These are phyloP conservation scores for Spheniscus humboldti DNA, from an alignment of 2,797 vertebrate genomes.

Conservation along the genomic window DNA sequence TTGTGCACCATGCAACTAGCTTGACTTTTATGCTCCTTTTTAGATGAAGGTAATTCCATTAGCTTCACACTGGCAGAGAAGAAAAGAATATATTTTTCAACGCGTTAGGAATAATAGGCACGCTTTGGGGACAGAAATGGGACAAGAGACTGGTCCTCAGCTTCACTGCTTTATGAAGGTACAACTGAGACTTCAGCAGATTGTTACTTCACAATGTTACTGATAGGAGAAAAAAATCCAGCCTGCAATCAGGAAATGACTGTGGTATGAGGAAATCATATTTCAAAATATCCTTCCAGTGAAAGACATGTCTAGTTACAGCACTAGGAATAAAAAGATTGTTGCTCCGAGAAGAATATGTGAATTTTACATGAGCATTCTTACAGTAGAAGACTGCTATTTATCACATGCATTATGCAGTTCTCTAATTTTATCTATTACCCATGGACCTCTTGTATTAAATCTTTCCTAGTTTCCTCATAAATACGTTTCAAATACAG, in stretches of 20 bases:
- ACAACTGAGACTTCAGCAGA: neutral
- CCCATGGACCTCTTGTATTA: neutral
- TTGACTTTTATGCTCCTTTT: neutral
- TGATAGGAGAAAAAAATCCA: neutral
- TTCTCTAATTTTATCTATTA: conserved; percentile 21
- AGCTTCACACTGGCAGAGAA: neutral
- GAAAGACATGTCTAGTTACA: neutral
- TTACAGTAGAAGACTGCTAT: neutral
- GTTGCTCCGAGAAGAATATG: neutral
- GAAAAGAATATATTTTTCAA: neutral
- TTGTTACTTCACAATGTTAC: neutral
- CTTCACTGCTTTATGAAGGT: neutral
- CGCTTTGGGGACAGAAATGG: neutral
- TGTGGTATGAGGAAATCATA: neutral
- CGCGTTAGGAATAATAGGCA: neutral
- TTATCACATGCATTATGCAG: conserved; percentile 13
- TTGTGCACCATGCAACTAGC: neutral
- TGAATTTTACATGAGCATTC: conserved; percentile 10
- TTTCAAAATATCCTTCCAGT: neutral
- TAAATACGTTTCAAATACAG: neutral
- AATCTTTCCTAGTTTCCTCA: neutral
- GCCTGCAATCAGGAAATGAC: neutral
- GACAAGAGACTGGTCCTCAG: neutral
- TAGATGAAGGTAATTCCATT: neutral
- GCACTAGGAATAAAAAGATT: neutral